A percentile compares a stretch with the other conserved stretches of the same genome.
Conservation (phyloP, 2,113 vertebrate species). For the Eulemur rufifrons region DNA sequence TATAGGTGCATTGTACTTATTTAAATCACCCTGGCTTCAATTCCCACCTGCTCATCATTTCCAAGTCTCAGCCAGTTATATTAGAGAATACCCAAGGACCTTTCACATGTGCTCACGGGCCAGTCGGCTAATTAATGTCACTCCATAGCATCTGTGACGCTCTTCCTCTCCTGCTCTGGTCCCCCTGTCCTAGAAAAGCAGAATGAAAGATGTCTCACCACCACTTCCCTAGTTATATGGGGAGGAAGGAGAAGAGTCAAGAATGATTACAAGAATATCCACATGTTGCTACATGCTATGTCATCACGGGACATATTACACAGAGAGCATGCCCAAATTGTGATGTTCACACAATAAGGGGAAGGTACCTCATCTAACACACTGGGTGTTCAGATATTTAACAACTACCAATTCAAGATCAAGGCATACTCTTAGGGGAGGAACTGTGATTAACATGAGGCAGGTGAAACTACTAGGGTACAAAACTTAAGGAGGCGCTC, state of each 20-base stretch:
- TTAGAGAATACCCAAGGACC: background rate
- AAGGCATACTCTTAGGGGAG: background rate
- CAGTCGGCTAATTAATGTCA: background rate
- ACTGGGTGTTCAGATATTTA: background rate
- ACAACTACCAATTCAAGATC: background rate
- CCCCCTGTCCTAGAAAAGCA: background rate
- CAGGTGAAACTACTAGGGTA: background rate
- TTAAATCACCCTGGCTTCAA: background rate
- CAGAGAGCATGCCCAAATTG: fast-evolving
- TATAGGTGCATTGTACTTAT: background rate
- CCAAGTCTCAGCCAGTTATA: background rate
- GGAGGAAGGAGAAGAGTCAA: background rate
- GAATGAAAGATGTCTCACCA: background rate
- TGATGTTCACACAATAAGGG: background rate
- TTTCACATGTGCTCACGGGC: background rate
- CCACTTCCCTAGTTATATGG: background rate
- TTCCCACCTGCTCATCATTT: background rate
- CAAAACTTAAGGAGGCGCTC: background rate
- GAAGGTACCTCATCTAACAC: background rate
- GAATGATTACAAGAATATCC: background rate
- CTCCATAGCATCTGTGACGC: background rate
- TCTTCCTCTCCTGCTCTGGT: background rate
- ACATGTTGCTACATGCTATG: background rate
- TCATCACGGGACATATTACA: background rate
- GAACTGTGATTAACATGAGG: background rate